Base-by-base conservation (phyloP, 2,797 vertebrate species). In the Pogoniulus pusillus region DNA sequence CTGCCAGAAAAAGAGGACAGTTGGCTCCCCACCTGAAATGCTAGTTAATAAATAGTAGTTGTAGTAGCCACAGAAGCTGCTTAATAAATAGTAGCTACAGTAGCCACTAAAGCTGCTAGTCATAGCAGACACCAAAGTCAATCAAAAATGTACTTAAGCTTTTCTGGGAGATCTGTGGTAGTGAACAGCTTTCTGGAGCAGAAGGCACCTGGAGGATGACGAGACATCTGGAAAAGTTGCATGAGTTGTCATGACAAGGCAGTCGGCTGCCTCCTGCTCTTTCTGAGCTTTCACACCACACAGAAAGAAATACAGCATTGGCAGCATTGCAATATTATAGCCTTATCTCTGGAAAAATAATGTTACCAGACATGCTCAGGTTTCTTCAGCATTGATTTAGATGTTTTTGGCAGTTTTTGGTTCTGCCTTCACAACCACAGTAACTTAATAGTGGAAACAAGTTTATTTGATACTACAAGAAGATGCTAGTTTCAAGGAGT, bases 151-250 rank as follows among this genome's bases (percentile, higher is more conserved):
- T 37, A 22, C n/a, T 6, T 18, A 59, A 35, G n/a, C 13, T 90
- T 89, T 45, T 29, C 26, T 29, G 26, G 27, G 14, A 66, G 4
- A 3, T 27, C 11, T 0, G 0, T 1, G 2, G 32, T 11, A 80
- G 24, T 12, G 20, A 77, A 53, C 19, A 69, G 24, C 41, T 95
- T 41, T 47, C 58, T 55, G 83, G 83, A 84, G 69, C 16, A 26
- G 47, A 13, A 80, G 45, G 7, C 24, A 35, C 22, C 24, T 66
- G 39, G 29, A 75, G 41, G n/a, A 49, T 29, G 54, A 88, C 17
- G 14, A 54, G 6, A 7, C 5, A n/a, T 20, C 3, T 32, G 53
- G 45, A 76, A 73, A 84, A 77, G 58, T 51, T 68, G 32, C 27
- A 7, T 5, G 54, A 7, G 20, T 17, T 57, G 62, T 68, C 34